Evolutionary conservation across 2,888 invertebrate species (phyloP).

Genomic region (Eilema sororculum): DNA sequence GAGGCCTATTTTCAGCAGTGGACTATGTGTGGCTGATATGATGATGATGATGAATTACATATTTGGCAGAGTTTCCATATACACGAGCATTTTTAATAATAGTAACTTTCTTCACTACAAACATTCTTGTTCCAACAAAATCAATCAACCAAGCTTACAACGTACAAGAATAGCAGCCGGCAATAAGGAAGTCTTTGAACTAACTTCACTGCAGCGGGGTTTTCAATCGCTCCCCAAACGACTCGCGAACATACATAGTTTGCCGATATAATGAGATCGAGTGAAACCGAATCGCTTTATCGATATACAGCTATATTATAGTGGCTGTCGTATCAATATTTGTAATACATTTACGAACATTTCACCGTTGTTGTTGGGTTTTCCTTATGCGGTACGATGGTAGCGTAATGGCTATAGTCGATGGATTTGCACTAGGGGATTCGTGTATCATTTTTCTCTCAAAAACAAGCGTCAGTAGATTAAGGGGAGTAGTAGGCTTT

Average conservation of each 20-base stretch:
- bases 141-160: background rate
- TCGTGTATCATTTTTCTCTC: background rate
- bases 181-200: background rate
- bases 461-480: too few relatives aligned
- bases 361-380: background rate
- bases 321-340: slow-evolving; percentile 19
- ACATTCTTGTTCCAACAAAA: background rate
- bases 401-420: background rate
- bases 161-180: background rate
- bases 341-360: slow-evolving; percentile 9
- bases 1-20: too few relatives aligned
- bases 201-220: background rate
- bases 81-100: too few relatives aligned
- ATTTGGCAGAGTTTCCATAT: too few relatives aligned
- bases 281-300: slow-evolving; percentile 23
- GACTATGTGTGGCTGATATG: too few relatives aligned
- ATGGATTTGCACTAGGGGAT: background rate
- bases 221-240: background rate
- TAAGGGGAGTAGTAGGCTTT: too few relatives aligned
- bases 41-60: too few relatives aligned
- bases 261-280: slow-evolving; percentile 24
- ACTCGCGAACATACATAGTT: slow-evolving; percentile 25
- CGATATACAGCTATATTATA: slow-evolving; percentile 18
- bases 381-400: background rate
- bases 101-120: background rate